Evolutionary conservation across 1,140 invertebrate species (phyloP).

Genomic region (Adelges cooleyi): DNA sequence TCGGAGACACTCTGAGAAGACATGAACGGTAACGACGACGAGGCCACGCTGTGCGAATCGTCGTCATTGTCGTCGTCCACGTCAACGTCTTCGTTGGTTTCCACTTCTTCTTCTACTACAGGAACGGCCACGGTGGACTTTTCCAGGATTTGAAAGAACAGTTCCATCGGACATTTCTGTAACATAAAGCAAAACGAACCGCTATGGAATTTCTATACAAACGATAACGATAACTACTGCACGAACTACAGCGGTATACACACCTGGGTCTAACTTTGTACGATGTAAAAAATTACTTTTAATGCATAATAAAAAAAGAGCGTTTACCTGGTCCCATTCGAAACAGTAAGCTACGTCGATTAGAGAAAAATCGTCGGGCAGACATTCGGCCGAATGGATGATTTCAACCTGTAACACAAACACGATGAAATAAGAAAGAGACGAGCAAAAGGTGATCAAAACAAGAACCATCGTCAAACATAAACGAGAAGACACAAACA

Average conservation of each 20-base stretch:
- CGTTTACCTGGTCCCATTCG: conserved; percentile 49
- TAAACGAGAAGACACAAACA: too few relatives aligned
- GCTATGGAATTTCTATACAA: background rate
- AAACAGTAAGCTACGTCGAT: conserved; percentile 54
- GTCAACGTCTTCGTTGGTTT: background rate
- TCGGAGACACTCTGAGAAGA: conserved; percentile 14
- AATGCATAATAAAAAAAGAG: background rate
- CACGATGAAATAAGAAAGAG: conserved; percentile 28
- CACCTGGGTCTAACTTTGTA: too few relatives aligned
- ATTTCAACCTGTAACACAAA: conserved; percentile 39
- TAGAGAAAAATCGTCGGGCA: conserved; percentile 47
- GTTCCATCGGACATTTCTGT: conserved; percentile 41
- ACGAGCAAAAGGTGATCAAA: too few relatives aligned
- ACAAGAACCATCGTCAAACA: too few relatives aligned
- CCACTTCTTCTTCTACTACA: conserved; percentile 15
- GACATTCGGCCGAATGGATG: conserved; percentile 41
- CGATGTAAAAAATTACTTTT: background rate
- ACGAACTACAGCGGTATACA: too few relatives aligned
- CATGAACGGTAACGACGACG: conserved; percentile 19
- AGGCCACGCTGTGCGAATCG: conserved; percentile 1
- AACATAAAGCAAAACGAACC: conserved; percentile 29
- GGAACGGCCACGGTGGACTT: conserved; percentile 29
- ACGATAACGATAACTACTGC: too few relatives aligned
- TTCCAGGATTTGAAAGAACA: conserved; percentile 41
- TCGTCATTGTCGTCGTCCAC: conserved; percentile 27